phyloP scores from a whole-genome alignment of 2,113 vertebrate species.

The Podiceps cristatus region DNA sequence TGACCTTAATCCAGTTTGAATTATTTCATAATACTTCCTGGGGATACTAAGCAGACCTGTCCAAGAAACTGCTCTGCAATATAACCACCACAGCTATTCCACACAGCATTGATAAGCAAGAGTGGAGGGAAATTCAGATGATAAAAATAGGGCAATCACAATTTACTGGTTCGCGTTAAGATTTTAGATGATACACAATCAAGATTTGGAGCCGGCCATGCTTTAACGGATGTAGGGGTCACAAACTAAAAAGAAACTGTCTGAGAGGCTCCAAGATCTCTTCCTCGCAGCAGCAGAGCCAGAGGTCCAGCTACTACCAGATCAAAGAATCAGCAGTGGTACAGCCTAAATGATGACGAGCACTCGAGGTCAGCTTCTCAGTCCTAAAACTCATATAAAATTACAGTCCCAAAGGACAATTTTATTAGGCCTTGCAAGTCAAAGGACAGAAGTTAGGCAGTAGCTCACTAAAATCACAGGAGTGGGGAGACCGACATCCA shows the following conservation, averaged over 20 bases:
- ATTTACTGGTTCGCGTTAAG: neutral
- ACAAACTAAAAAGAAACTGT: neutral
- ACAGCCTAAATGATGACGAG: neutral
- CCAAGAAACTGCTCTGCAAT: neutral
- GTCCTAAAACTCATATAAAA: neutral
- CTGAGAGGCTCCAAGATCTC: neutral
- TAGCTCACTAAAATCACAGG: neutral
- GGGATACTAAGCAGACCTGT: neutral
- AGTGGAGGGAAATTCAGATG: neutral
- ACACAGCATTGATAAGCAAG: neutral
- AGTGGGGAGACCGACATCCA: rapidly evolving
- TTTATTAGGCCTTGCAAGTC: neutral
- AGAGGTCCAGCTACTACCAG: neutral
- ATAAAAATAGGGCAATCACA: neutral
- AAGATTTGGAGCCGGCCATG: neutral
- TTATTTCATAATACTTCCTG: neutral
- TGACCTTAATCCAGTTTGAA: conserved; percentile 25
- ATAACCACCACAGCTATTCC: neutral
- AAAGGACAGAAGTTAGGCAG: neutral
- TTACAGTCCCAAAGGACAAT: neutral
- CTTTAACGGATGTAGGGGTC: neutral
- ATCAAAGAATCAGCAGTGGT: neutral
- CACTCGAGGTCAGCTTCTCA: neutral
- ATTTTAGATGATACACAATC: neutral
- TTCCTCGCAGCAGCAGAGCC: neutral